Evolutionary conservation across 2,113 vertebrate species (phyloP), one percentile per base, ranked within the genome.

Genomic region (Rhinoderma darwinii): DNA sequence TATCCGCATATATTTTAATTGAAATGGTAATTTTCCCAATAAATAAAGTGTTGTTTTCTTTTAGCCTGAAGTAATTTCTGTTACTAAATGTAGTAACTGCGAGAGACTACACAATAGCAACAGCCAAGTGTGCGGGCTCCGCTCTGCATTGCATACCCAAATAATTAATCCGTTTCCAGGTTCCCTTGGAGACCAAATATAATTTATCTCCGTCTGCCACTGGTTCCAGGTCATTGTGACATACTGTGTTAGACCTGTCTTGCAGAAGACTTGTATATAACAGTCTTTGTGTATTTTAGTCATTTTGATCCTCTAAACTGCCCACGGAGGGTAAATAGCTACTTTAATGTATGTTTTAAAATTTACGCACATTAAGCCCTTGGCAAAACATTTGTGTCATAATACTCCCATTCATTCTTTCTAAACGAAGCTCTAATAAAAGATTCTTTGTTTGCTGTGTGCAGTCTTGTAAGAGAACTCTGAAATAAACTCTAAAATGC

Each of bases 401-500:
- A 63, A 25, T 35, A 61, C 50, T 63, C 18, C 79, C 35, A 59
- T 87, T 70, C 39, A 76, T 41, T 61, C 70, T 82, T 63, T 54
- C 30, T 35, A 6, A 63, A 10, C 11, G n/a, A 44, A 25, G 54
- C 27, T 20, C 3, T 73, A 25, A 27, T 82, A 32, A 87, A 87
- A 56, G 86, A 50, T n/a, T 63, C 66, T 32, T 82, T 87, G 79
- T 61, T 88, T 20, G 15, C 27, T 76, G 73, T 44, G 82, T 37
- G 81, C 82, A 25, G 59, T 30, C 15, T 80, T 63, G 83, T 35
- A 51, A 15, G 0, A 3, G 7, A 54, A 15, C 18, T 27, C 32
- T 10, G 3, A 72, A 37, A 61, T 41, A 17, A 73, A 47, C 39
- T 18, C 50, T 20, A 79, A 78, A 78, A 79, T 27, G 76, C 61